Evolutionary conservation across 1,140 invertebrate species (phyloP).

Genomic region (Meloidogyne floridensis): DNA sequence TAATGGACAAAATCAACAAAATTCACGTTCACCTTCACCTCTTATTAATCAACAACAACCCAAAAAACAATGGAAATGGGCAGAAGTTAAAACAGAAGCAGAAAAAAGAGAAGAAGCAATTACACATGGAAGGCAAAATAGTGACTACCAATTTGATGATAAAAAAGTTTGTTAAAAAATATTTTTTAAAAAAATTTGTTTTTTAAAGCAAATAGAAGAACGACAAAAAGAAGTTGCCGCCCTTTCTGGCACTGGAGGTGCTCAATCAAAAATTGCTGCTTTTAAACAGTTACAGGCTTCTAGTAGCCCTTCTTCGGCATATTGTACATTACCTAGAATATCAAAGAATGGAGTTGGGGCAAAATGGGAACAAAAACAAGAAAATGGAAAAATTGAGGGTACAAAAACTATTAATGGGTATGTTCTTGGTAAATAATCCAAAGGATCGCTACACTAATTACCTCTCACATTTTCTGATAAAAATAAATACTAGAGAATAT

Average conservation of each 20-base stretch:
- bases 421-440: no score
- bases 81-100: conserved; percentile 2
- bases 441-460: no score
- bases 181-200: background rate
- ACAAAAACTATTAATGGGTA: background rate
- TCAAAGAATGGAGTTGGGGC: background rate
- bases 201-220: conserved; percentile 2
- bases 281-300: background rate
- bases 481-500: no score
- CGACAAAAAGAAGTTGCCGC: background rate
- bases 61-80: conserved; percentile 5
- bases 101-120: background rate
- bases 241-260: background rate
- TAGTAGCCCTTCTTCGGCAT: background rate
- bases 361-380: background rate
- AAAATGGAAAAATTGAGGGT: background rate
- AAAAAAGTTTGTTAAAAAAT: background rate
- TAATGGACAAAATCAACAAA: background rate
- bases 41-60: background rate
- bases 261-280: conserved; percentile 6
- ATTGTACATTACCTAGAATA: conserved; percentile 7
- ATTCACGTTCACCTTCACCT: background rate
- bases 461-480: no score
- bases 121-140: background rate
- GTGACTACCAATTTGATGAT: conserved; percentile 5